Base-by-base conservation (phyloP, 2,888 invertebrate species). In the Nematopogon swammerdamellus region DNA sequence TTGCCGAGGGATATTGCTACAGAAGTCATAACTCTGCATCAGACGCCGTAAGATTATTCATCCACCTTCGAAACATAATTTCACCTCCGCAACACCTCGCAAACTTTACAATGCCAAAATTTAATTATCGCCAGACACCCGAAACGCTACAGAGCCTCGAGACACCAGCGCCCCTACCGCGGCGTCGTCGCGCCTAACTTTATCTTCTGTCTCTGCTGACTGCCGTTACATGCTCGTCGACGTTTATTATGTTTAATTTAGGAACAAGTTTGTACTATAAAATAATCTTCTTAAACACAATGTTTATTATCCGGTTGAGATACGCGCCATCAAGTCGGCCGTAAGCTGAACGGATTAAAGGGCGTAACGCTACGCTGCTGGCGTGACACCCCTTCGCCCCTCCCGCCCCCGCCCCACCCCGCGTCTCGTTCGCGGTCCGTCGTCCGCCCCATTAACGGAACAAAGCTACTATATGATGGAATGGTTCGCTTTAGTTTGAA, bases 241-340 rank as follows among this genome's bases (percentile, higher is more conserved):
- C 25, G n/a, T n/a, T n/a, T n/a, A n/a, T 25, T 65, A 65, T 63
- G 64, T 61, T 67, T 64, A 64, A 67, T 63, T 64, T 63, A 62
- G 57, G 60, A 63, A 63, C 65, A 69, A 66, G 65, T 66, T 68
- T 62, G 61, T 59, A 57, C 56, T 60, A 59, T 59, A 58, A 60
- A 60, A 59, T 65, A 65, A 67, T 68, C 63, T 65, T 59, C 60
- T 61, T 62, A 67, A 63, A 61, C 62, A 61, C 63, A 61, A 60
- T 65, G 67, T 66, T 68, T 67, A 68, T 68, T 65, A 68, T 65
- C 61, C 56, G 58, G 55, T 53, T 54, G 55, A 63, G 62, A 63
- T 60, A 58, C 58, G 56, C 59, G 56, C 59, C 57, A 61, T 64
- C 60, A 58, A 62, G 60, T 60, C 57, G 54, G 57, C 57, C 58